Evolutionary conservation across 1,140 invertebrate genomes (phyloP).

Genomic region (Reticulitermes speratus): DNA sequence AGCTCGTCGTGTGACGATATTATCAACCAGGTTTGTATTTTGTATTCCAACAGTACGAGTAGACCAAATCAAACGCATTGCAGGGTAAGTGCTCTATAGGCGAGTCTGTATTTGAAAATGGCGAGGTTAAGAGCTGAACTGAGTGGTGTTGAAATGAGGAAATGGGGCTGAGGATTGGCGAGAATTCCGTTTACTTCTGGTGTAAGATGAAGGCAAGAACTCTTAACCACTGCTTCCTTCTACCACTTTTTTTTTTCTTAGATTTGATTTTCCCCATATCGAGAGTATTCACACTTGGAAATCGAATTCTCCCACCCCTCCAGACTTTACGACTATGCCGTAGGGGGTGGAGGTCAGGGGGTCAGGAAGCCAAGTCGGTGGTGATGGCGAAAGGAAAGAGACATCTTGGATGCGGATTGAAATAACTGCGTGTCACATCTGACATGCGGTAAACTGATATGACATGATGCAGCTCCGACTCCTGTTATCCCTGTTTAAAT

Average conservation of each 20-base stretch:
- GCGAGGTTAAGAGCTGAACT: not conserved
- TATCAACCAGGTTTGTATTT: not conserved
- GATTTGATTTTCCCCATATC: constrained; percentile 11
- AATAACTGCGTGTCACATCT: not conserved
- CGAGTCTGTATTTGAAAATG: not conserved
- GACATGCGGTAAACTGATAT: not conserved
- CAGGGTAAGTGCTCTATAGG: not conserved
- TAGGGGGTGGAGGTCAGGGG: not conserved
- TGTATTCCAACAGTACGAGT: not conserved
- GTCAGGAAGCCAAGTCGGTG: not conserved
- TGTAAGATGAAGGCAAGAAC: not conserved
- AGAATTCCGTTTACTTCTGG: not conserved
- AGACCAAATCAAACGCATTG: too few relatives aligned
- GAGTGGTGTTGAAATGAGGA: not conserved
- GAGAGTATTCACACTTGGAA: constrained; percentile 15
- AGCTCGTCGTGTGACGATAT: not conserved
- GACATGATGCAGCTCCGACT: not conserved
- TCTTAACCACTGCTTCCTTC: constrained; percentile 3
- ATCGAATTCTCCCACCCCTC: not conserved
- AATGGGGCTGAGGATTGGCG: not conserved
- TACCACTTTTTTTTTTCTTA: not conserved
- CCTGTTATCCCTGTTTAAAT: not conserved
- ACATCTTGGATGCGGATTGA: not conserved
- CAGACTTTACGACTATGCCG: not conserved
- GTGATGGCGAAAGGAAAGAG: not conserved